These are phyloP conservation scores for Orchesellides sinensis DNA, from an alignment of 2,888 invertebrate genomes.

Conservation along the genomic window DNA sequence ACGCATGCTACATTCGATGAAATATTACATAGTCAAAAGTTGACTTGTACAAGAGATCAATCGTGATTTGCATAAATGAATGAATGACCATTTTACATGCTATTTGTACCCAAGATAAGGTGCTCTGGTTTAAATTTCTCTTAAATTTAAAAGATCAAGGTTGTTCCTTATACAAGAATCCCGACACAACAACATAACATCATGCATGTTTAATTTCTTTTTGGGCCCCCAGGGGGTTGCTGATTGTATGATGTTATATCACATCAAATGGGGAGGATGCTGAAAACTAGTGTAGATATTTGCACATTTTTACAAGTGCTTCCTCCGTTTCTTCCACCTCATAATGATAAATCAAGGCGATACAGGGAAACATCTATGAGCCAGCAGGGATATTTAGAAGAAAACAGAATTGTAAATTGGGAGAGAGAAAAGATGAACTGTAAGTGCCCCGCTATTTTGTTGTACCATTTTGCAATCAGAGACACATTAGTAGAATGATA, in stretches of 20 bases:
- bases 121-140: slow-evolving; percentile 62
- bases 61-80: slow-evolving; percentile 64
- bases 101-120: slow-evolving; percentile 6
- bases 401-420: background rate
- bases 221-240: slow-evolving; percentile 30
- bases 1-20: slow-evolving; percentile 58
- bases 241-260: slow-evolving; percentile 38
- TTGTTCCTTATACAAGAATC: slow-evolving; percentile 10
- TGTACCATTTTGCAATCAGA: slow-evolving; percentile 48
- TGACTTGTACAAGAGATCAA: slow-evolving; percentile 52
- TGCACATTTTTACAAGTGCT: slow-evolving; percentile 49
- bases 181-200: too few relatives aligned
- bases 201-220: slow-evolving; percentile 46
- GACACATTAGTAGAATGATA: slow-evolving; percentile 42
- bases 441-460: slow-evolving; percentile 35
- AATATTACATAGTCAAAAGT: slow-evolving; percentile 52
- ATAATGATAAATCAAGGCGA: slow-evolving; percentile 51
- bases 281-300: slow-evolving; percentile 48
- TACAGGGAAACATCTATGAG: too few relatives aligned
- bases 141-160: slow-evolving; percentile 53
- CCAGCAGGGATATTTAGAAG: background rate
- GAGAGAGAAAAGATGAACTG: background rate
- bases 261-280: slow-evolving; percentile 35
- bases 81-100: slow-evolving; percentile 28
- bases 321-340: slow-evolving; percentile 43